Evolutionary conservation across 2,797 vertebrate species (phyloP), one percentile per base, ranked within the genome.

Genomic region (Gorsachius magnificus): DNA sequence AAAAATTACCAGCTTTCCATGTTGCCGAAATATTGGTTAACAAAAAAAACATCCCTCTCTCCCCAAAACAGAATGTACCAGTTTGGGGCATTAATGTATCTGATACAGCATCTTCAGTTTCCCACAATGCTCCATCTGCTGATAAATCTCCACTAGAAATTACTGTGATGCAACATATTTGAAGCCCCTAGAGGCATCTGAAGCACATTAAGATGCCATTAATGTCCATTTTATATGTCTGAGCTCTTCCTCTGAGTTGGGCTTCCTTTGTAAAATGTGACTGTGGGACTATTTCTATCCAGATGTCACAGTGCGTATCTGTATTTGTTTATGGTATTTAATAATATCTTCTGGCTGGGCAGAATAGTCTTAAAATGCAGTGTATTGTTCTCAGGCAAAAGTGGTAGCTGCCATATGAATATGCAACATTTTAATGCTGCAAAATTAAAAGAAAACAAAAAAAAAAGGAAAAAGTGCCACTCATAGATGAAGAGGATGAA

Each of bases 321-420:
- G 35, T 61, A 74, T 95, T 96, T 96, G 51, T 91, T 97, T 93
- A 81, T 87, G 21, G 60, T 50, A 92, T 92, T 96, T 82, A 96
- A 97, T 96, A 70, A 90, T 87, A 51, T 79, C 63, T 90, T 84
- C 83, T 91, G 65, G 45, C 74, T 96, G 87, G 60, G 51, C 14
- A 94, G 64, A 83, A 54, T 29, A 28, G 19, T 74, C 71, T 65
- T 95, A 92, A 58, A 95, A 95, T 28, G 51, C 21, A 70, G 38
- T 45, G 15, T 45, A 61, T 86, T 79, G 46, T 88, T 87, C 66
- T 88, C 46, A 89, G 45, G 68, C 9, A 29, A 82, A 95, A 91
- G 63, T 56, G 26, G 51, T 87, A 79, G 38, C 22, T 91, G 54
- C 63, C 65, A 31, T 84, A 88, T 85, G 91, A 96, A 92, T 94